These are phyloP conservation scores for Drosophila jambulina DNA, from an alignment of 1,140 invertebrate genomes.

Conservation along the genomic window DNA sequence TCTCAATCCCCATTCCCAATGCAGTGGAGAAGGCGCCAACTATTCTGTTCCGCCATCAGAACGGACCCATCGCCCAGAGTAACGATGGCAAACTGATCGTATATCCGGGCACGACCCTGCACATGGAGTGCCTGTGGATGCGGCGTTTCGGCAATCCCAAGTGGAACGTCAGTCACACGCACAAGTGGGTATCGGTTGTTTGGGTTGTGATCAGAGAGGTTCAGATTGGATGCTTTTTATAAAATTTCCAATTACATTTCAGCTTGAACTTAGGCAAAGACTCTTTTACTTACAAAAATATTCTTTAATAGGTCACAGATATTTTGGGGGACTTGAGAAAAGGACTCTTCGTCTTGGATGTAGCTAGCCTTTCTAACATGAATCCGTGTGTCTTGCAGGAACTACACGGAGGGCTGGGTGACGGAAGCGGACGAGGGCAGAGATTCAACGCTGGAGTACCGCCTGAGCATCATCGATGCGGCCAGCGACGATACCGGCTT, in stretches of 20 bases:
- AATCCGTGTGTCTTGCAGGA: conserved; percentile 83
- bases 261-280: conserved; percentile 1
- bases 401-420: conserved; percentile 93
- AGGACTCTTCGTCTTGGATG: background rate
- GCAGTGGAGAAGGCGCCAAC: conserved; percentile 94
- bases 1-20: background rate
- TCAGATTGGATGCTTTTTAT: background rate
- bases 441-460: conserved; percentile 92
- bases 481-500: conserved; percentile 91
- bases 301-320: background rate
- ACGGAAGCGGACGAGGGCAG: conserved; percentile 91
- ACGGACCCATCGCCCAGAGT: conserved; percentile 93
- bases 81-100: conserved; percentile 94
- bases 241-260: conserved; percentile 11
- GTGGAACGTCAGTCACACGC: conserved; percentile 91
- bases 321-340: background rate
- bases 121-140: conserved; percentile 95
- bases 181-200: conserved; percentile 85
- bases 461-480: conserved; percentile 92
- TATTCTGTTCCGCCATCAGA: conserved; percentile 92
- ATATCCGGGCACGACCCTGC: conserved; percentile 92
- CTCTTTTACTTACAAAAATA: background rate
- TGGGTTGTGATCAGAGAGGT: background rate
- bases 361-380: background rate
- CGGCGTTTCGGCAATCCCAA: conserved; percentile 93